Base-by-base conservation (phyloP, 1,140 invertebrate species). In the Mercenaria mercenaria region DNA sequence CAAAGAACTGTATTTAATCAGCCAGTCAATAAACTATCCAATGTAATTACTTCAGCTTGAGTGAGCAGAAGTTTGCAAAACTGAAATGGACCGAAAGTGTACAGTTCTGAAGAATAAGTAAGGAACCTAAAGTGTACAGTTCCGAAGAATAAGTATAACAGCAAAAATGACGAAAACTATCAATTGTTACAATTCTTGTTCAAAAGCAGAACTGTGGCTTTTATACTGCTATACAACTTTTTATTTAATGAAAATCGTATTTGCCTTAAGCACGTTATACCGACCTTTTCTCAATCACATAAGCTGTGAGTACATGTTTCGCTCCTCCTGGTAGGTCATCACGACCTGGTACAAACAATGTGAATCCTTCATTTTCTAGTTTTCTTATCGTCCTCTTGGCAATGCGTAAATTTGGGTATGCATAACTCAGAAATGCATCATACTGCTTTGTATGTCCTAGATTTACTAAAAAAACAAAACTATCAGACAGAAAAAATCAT, bases 401-500 rank as follows among this genome's bases (percentile, higher is more conserved):
- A 93, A 96, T 43, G 32, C 94, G 26, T 82, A 96, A 92, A 52
- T 83, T 87, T 34, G 79, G 64, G n/a, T 93, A 91, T 52, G 94
- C 93, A 90, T 95, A 96, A 74, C 95, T 95, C n/a, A 96, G 91
- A 91, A 95, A 96, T 0, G 96, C 96, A 89, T 96, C 95, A 91
- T 95, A 96, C 34, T 87, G 82, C 18, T 91, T 91, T 37, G 52
- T n/a, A 56, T 56, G 13, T 56, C 52, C 52, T 23, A n/a, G 52
- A 56, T 15, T n/a, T n/a, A 56, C 52, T 56, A 23, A 20, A 47
- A 47, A n/a, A 11, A 56, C 13, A 56, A 56, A 56, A 4, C 4
- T 56, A 15, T 47, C 43, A 47, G n/a, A n/a, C n/a, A n/a, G n/a
- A n/a, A n/a, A n/a, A n/a, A n/a, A n/a, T n/a, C n/a, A n/a, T n/a